Percentiles rank a stretch among this genome's conserved stretches.
phyloP scores from a whole-genome alignment of 1,140 invertebrate species.

The Nasonia vitripennis region DNA sequence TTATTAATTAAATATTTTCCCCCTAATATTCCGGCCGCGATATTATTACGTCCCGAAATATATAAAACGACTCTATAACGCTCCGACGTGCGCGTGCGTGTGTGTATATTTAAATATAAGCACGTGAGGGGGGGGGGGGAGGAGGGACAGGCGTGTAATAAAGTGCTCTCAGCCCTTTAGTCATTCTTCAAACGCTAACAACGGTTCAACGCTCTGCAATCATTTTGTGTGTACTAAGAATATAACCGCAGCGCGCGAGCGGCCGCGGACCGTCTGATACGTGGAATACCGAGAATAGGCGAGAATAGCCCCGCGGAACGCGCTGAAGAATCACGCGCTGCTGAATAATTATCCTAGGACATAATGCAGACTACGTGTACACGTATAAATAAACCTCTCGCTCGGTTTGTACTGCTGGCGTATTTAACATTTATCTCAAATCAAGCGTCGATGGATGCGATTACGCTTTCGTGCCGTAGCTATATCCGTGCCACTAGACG shows the following conservation, averaged over 20 bases:
- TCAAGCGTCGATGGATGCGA: too few species aligned
- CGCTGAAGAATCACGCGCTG: constrained; percentile 33
- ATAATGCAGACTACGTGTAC: constrained; percentile 5
- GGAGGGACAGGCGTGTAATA: not conserved
- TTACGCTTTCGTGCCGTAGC: too few species aligned
- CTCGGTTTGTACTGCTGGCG: too few species aligned
- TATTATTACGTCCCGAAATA: too few species aligned
- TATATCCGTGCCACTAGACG: too few species aligned
- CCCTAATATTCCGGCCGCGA: too few species aligned
- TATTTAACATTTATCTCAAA: too few species aligned
- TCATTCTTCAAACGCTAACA: constrained; percentile 41
- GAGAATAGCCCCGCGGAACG: constrained; percentile 33
- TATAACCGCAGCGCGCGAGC: not conserved
- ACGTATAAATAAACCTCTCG: too few species aligned
- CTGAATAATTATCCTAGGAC: constrained; percentile 46
- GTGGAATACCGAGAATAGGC: constrained; percentile 48
- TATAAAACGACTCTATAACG: too few species aligned
- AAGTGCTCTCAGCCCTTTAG: constrained; percentile 18
- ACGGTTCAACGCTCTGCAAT: constrained; percentile 53
- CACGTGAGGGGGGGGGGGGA: too few species aligned
- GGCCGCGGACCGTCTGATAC: constrained; percentile 31
- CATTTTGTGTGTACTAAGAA: constrained; percentile 47
- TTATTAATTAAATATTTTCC: constrained; percentile 34
- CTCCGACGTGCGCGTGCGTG: too few species aligned
- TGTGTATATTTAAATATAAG: not conserved